A percentile compares a stretch with the other conserved stretches of the same genome.
Conservation (phyloP, 1,140 invertebrate genomes). For the Dendrolimus kikuchii region DNA sequence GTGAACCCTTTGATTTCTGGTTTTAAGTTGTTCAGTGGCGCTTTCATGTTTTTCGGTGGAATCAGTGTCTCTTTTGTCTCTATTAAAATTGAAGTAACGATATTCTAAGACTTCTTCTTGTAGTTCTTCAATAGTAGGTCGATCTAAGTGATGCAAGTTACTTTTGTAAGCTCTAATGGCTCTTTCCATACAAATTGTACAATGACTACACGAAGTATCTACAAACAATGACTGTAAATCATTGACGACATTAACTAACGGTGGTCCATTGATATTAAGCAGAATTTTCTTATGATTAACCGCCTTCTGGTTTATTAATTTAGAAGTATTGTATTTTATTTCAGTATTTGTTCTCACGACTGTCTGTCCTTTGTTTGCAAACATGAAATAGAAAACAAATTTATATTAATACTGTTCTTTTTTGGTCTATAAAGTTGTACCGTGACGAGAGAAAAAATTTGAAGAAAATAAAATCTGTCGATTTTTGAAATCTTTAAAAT, state of each 20-base stretch:
- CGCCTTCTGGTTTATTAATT: constrained; percentile 15
- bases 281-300: constrained; percentile 21
- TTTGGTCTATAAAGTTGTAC: too few relatives aligned
- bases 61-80: constrained; percentile 11
- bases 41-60: constrained; percentile 3
- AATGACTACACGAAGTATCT: constrained; percentile 28
- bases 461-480: too few relatives aligned
- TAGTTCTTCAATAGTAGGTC: constrained; percentile 20
- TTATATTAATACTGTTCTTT: too few relatives aligned
- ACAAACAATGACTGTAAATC: constrained; percentile 33
- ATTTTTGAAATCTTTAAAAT: too few relatives aligned
- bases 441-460: too few relatives aligned
- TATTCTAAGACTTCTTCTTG: constrained; percentile 18
- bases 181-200: constrained; percentile 38
- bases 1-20: constrained; percentile 25
- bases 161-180: constrained; percentile 33
- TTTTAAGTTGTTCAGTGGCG: constrained; percentile 25
- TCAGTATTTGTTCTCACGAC: background rate
- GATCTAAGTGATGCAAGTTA: constrained; percentile 15
- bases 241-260: constrained; percentile 17
- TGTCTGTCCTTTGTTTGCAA: too few relatives aligned
- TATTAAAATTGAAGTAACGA: constrained; percentile 1
- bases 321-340: constrained; percentile 17
- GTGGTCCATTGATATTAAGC: constrained; percentile 19
- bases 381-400: too few relatives aligned